Percentiles rank a stretch among this genome's conserved stretches.
phyloP scores from a whole-genome alignment of 1,140 invertebrate species.

The Hyles euphorbiae region DNA sequence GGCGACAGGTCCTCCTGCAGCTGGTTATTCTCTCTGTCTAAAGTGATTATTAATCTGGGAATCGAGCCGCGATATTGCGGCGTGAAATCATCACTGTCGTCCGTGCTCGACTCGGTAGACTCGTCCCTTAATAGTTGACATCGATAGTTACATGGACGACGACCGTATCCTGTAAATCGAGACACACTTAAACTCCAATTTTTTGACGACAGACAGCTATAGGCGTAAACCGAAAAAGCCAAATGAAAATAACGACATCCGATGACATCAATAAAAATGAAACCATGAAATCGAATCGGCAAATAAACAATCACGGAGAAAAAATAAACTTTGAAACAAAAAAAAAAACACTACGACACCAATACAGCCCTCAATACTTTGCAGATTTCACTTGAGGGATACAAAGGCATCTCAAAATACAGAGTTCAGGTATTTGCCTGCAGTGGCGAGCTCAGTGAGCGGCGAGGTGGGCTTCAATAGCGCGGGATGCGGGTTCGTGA shows the following conservation, averaged over 20 bases:
- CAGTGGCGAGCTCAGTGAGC: conserved; percentile 63
- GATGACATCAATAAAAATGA: conserved; percentile 6
- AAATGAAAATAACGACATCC: conserved; percentile 10
- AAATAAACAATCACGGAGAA: not conserved
- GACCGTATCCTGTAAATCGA: conserved; percentile 54
- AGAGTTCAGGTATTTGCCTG: conserved; percentile 39
- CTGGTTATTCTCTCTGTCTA: conserved; percentile 62
- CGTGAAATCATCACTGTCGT: conserved; percentile 57
- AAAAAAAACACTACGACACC: not conserved
- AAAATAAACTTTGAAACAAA: conserved; percentile 1
- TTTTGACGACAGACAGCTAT: too few species aligned
- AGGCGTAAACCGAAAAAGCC: conserved; percentile 19
- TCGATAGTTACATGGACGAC: conserved; percentile 43
- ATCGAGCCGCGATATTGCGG: conserved; percentile 60
- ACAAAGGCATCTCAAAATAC: not conserved
- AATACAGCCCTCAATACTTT: not conserved
- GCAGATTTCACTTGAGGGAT: not conserved
- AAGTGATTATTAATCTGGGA: conserved; percentile 58
- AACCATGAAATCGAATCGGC: conserved; percentile 9
- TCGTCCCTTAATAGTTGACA: conserved; percentile 52
- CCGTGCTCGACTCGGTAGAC: conserved; percentile 67
- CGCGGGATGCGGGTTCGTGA: conserved; percentile 63
- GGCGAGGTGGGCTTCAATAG: conserved; percentile 54
- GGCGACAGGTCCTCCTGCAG: conserved; percentile 56
- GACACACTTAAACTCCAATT: conserved; percentile 6